Conservation (phyloP, 1,140 invertebrate species). For the Venturia canescens region DNA sequence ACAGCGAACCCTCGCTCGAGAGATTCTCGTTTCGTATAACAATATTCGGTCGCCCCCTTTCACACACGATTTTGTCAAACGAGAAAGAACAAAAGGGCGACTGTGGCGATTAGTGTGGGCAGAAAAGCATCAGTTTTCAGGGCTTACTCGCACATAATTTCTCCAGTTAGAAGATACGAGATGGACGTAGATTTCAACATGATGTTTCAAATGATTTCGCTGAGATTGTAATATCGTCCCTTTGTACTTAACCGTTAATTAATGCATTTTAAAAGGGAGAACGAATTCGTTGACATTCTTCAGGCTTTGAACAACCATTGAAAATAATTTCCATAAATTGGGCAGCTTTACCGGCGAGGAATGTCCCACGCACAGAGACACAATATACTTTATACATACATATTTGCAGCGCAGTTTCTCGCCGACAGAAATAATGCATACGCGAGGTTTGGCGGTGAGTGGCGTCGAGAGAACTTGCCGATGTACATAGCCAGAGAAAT, state of each 20-base stretch:
- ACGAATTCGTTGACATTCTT: no score
- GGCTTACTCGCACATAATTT: not conserved
- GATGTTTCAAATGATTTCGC: no score
- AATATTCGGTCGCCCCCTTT: slow-evolving; percentile 60
- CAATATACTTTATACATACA: not conserved
- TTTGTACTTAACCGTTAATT: no score
- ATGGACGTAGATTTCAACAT: no score
- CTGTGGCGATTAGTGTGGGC: not conserved
- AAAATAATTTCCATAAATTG: not conserved
- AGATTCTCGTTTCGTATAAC: slow-evolving; percentile 63
- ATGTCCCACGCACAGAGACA: no score
- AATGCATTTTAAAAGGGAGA: no score
- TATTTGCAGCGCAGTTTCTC: slow-evolving; percentile 57
- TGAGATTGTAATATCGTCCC: no score
- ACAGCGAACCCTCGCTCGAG: slow-evolving; percentile 1
- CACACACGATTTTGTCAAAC: not conserved
- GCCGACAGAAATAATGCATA: slow-evolving; percentile 67
- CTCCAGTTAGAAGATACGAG: no score
- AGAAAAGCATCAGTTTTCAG: not conserved
- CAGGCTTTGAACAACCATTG: no score
- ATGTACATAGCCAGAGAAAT: not conserved
- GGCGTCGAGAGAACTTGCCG: slow-evolving; percentile 23
- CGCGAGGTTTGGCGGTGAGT: slow-evolving; percentile 61
- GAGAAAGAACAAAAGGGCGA: not conserved
- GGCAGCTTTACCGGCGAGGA: no score